Evolutionary conservation across 2,797 vertebrate species (phyloP).

Genomic region (Harpagifer antarcticus): DNA sequence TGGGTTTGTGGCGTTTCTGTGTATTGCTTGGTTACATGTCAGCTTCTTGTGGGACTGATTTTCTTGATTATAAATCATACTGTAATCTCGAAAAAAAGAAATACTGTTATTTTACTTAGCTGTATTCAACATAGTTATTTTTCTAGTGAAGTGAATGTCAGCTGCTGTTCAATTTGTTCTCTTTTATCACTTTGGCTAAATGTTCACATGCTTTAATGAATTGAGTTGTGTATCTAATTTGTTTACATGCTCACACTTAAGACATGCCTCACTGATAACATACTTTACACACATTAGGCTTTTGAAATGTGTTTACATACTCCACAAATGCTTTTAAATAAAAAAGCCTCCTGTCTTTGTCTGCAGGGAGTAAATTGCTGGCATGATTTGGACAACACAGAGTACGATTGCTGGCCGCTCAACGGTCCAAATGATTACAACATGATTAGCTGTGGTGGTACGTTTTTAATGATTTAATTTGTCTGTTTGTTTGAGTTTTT

Average conservation of each 20-base stretch:
- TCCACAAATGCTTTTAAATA: slow-evolving; percentile 5
- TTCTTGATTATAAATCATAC: background rate
- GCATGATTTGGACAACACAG: slow-evolving; percentile 85
- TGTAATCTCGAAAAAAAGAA: background rate
- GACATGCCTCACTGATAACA: background rate
- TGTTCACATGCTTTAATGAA: slow-evolving; percentile 1
- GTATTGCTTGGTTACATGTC: slow-evolving; percentile 13
- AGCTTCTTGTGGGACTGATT: background rate
- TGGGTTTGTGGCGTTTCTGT: slow-evolving; percentile 35
- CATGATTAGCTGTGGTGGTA: slow-evolving; percentile 84
- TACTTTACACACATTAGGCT: background rate
- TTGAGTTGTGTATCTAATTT: slow-evolving; percentile 18
- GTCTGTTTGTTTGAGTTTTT: background rate
- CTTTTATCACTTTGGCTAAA: slow-evolving; percentile 5
- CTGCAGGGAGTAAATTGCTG: slow-evolving; percentile 75
- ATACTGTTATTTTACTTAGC: background rate
- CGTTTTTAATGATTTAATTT: slow-evolving; percentile 24
- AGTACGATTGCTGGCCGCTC: slow-evolving; percentile 86
- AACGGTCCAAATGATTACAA: slow-evolving; percentile 82
- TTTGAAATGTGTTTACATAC: background rate
- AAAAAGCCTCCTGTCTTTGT: slow-evolving; percentile 13
- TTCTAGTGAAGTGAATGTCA: background rate
- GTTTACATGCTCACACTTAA: background rate
- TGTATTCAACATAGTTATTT: background rate
- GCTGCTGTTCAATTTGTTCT: slow-evolving; percentile 10